phyloP scores from a whole-genome alignment of 1,140 invertebrate genomes.

The Drosophila murphyi region DNA sequence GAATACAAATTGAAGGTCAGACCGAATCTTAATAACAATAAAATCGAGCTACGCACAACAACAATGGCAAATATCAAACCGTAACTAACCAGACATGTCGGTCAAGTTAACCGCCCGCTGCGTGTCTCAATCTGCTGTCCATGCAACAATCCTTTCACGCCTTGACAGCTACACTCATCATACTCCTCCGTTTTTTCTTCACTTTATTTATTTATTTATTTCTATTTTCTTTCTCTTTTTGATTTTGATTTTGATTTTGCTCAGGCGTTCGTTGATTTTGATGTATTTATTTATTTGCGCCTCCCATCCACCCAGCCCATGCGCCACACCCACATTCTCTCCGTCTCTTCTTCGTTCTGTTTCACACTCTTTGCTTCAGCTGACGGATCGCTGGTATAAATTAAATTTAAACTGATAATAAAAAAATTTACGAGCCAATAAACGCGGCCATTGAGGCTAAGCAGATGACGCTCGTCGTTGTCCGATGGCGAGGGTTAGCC shows the following conservation, averaged over 20 bases:
- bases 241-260: background rate
- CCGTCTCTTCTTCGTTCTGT: background rate
- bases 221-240: too few species aligned
- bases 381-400: constrained; percentile 60
- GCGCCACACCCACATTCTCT: background rate
- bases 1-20: constrained; percentile 75
- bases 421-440: constrained; percentile 81
- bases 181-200: constrained; percentile 12
- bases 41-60: constrained; percentile 54
- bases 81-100: constrained; percentile 35
- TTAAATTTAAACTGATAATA: constrained; percentile 82
- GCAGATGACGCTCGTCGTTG: background rate
- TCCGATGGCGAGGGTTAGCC: background rate
- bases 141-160: background rate
- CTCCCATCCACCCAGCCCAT: constrained; percentile 2
- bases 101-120: background rate
- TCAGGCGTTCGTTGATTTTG: constrained; percentile 67
- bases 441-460: constrained; percentile 47
- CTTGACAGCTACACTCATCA: constrained; percentile 22
- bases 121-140: too few species aligned
- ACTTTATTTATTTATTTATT: too few species aligned
- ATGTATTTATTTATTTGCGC: constrained; percentile 75
- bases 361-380: background rate
- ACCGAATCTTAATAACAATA: constrained; percentile 75
- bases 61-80: constrained; percentile 21